Evolutionary conservation across 2,797 vertebrate genomes (phyloP).

Genomic region (Morelia viridis): DNA sequence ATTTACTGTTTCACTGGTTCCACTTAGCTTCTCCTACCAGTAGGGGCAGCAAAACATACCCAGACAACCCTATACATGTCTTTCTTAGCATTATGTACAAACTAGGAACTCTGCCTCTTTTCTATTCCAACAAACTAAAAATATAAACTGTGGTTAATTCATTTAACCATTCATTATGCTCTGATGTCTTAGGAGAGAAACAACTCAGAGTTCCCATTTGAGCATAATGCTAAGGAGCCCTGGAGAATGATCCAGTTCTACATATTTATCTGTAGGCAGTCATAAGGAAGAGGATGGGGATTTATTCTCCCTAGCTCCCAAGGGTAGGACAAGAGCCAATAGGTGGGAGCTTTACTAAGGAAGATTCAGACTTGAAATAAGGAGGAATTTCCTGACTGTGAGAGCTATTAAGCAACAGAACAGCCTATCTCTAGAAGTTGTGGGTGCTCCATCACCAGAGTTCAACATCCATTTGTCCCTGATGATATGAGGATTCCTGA

Average conservation of each 20-base stretch:
- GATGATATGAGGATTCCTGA: neutral
- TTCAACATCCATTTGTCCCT: neutral
- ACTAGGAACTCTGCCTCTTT: neutral
- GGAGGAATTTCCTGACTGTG: neutral
- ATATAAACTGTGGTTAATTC: neutral
- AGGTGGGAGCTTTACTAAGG: neutral
- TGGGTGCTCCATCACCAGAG: neutral
- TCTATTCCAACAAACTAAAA: neutral
- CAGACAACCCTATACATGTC: neutral
- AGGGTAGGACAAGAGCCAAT: neutral
- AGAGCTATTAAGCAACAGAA: neutral
- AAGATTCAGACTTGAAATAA: neutral
- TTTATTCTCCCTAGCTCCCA: neutral
- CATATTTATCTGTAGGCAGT: neutral
- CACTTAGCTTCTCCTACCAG: neutral
- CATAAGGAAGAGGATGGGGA: neutral
- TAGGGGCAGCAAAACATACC: neutral
- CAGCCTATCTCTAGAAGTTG: neutral
- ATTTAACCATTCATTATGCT: neutral
- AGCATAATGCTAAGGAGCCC: neutral
- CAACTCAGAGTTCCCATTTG: neutral
- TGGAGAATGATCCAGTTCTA: neutral
- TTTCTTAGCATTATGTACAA: neutral
- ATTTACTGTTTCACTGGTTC: neutral
- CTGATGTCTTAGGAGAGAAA: neutral